Evolutionary conservation across 2,888 invertebrate species (phyloP), one percentile per base, ranked within the genome.

Genomic region (Athetis lepigone): DNA sequence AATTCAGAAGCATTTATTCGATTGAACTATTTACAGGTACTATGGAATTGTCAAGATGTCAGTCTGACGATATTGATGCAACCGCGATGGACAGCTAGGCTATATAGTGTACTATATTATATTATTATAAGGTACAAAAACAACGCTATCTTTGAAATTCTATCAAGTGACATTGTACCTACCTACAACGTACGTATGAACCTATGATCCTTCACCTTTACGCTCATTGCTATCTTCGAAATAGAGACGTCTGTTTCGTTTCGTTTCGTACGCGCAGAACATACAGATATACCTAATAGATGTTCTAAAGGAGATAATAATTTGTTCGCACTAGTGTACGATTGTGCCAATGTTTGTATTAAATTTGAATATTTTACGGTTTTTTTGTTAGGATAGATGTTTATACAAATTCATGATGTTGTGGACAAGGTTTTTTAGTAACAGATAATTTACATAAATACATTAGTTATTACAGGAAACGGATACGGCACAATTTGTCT

Each of bases 171-270:
- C 60, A 61, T 72, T 68, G 58, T 63, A 65, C 56, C 33, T 27
- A 70, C 25, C 37, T 23, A 37, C 33, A 1, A 45, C 2, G 50
- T 51, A 67, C 39, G 39, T 45, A 37, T 47, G 50, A 79, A 61
- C 59, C 62, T 61, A 25, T 57, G 62, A 76, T 47, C 77, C 79
- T 76, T 79, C 73, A 79, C 77, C 80, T 77, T 76, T 76, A 46
- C 23, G 42, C 63, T 73, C 59, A 60, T 58, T 64, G 64, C 64
- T 77, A 73, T 79, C 73, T 61, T 27, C 3, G 47, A 13, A 50
- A 37, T 59, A 47, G 42, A 55, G 27, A 58, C 27, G 42, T 42
- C 18, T 59, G 33, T 57, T 51, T 42, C 45, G 40, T 57, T 51
- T 42, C 45, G 40, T 60, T 72, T 57, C 61, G 23, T 40, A 42